Conservation (phyloP, 2,113 vertebrate species). For the Rhinolophus ferrumequinum region DNA sequence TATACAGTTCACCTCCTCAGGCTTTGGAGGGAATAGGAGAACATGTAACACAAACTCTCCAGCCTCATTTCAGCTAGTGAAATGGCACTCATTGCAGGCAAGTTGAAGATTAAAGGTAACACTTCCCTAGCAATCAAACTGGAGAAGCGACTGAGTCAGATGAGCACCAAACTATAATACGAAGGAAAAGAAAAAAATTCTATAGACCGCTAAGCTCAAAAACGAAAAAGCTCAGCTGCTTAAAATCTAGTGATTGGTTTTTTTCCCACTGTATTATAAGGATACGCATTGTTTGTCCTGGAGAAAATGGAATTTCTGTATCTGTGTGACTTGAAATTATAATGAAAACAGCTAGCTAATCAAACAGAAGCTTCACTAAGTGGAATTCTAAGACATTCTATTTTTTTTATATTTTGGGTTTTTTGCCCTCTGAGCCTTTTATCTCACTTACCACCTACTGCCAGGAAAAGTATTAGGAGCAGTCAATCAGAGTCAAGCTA, state of each 20-base stretch:
- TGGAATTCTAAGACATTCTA: neutral
- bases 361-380: constrained; percentile 26
- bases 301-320: neutral
- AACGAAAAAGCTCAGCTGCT: neutral
- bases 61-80: neutral
- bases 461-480: neutral
- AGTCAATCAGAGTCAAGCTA: neutral
- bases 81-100: constrained; percentile 88
- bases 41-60: neutral
- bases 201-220: neutral
- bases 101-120: constrained; percentile 87
- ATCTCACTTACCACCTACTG: neutral
- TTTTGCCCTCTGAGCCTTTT: neutral
- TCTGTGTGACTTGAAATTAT: constrained; percentile 20
- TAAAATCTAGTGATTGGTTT: constrained; percentile 8
- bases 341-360: constrained; percentile 45
- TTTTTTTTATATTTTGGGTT: neutral
- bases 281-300: neutral
- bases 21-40: neutral
- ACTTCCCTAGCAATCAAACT: constrained; percentile 85
- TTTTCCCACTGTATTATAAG: neutral
- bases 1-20: neutral
- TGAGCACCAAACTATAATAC: constrained; percentile 80
- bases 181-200: constrained; percentile 37
- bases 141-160: constrained; percentile 86